Base-by-base conservation (phyloP, 2,797 vertebrate species). In the Thripadectes ignobilis region DNA sequence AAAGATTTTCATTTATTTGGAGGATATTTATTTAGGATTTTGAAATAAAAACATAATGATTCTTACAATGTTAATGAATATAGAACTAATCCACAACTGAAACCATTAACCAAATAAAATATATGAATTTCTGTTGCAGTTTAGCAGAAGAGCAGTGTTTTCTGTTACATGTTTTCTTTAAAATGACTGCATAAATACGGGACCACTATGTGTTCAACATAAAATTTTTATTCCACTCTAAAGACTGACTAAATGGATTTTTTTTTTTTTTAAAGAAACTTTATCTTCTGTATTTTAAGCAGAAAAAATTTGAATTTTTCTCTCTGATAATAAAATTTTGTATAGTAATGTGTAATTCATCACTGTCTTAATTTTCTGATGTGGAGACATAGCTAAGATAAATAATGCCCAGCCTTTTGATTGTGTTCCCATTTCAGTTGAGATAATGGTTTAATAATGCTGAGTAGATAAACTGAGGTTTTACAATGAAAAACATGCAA, bases 271-370 rank as follows among this genome's bases (percentile, higher is more conserved):
- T 97, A 96, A 93, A 97, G 65, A 97, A 97, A 97, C 86, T 96
- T 96, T 96, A 94, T 97, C 95, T 97, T 98, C 97, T 98, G 98
- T 98, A 98, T 98, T 98, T 98, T 98, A 97, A 98, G 81, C 87
- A 97, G 97, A 98, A 98, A 65, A 96, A 96, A 97, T 96, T 97
- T 98, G 96, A 97, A 98, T 98, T 98, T 98, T 98, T 98, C 95
- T 96, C 95, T 98, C 96, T 98, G 96, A 98, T 97, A 98, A 98
- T 98, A 98, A 98, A 98, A 97, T 97, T 98, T 98, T 98, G 86
- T 98, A 98, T 90, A 98, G 96, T 98, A 98, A 98, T 92, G 62
- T 97, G 80, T 95, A 97, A 97, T 96, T 96, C 95, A 97, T 97
- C 95, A 97, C 88, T 97, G 97, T 97, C 93, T 97, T 97, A 97